A percentile compares a stretch with the other conserved stretches of the same genome.
phyloP scores from a whole-genome alignment of 2,888 invertebrate species.

The Thymelicus sylvestris region DNA sequence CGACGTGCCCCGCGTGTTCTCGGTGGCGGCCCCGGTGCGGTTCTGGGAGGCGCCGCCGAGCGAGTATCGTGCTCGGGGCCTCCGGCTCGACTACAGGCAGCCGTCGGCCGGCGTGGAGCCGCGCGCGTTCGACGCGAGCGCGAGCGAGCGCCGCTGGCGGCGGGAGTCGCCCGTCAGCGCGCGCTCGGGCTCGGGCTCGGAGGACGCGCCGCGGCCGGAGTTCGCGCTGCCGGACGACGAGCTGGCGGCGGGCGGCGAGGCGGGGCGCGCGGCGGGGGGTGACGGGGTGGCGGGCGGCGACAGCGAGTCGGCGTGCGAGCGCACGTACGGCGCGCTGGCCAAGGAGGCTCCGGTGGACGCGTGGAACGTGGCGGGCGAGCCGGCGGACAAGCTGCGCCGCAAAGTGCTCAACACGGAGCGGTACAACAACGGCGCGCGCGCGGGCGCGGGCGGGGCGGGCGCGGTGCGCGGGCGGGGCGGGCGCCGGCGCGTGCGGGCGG shows the following conservation, averaged over 20 bases:
- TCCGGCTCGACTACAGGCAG: conserved; percentile 49
- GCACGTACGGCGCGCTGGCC: conserved; percentile 49
- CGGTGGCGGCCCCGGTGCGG: conserved; percentile 33
- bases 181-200: conserved; percentile 43
- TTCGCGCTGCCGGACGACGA: conserved; percentile 50
- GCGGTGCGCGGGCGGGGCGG: conserved; percentile 40
- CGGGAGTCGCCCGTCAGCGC: conserved; percentile 42
- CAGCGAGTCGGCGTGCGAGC: conserved; percentile 44
- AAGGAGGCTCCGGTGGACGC: conserved; percentile 48
- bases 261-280: conserved; percentile 44
- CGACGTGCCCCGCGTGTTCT: conserved; percentile 46
- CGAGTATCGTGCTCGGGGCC: conserved; percentile 46
- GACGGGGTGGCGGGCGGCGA: conserved; percentile 41
- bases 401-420: conserved; percentile 61
- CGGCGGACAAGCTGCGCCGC: conserved; percentile 53
- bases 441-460: conserved; percentile 58
- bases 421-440: conserved; percentile 67
- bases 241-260: conserved; percentile 41
- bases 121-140: conserved; percentile 47
- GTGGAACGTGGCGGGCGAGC: conserved; percentile 50
- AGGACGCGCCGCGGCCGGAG: conserved; percentile 50
- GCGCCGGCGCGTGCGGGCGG: conserved; percentile 50
- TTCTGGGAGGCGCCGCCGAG: conserved; percentile 42
- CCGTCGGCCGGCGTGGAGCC: conserved; percentile 43
- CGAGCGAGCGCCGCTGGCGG: conserved; percentile 47